Conservation (phyloP, 37 sponge, comb jelly and placozoan species). For the Aphrocallistes beatrix region DNA sequence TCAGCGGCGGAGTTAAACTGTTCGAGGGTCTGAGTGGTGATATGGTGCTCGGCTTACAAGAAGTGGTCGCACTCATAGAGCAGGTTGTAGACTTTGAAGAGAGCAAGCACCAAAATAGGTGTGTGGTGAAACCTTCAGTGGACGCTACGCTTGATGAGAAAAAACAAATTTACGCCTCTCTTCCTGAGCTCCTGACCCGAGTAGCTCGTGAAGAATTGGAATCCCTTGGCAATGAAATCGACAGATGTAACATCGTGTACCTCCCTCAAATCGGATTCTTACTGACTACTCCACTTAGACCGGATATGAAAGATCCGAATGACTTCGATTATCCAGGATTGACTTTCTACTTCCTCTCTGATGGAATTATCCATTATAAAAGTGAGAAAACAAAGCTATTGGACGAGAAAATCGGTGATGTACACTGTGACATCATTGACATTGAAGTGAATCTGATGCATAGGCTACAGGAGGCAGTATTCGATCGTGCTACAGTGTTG, state of each 20-base stretch:
- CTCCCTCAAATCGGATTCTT: constrained; percentile 73
- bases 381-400: constrained; percentile 67
- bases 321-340: constrained; percentile 27
- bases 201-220: constrained; percentile 80
- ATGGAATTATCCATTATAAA: constrained; percentile 66
- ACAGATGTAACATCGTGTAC: constrained; percentile 87
- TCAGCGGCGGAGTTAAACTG: background rate
- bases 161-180: constrained; percentile 63
- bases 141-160: constrained; percentile 72
- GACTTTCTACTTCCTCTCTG: constrained; percentile 42
- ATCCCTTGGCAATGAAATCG: constrained; percentile 35
- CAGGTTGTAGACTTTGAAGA: constrained; percentile 81
- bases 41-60: background rate
- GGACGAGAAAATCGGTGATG: constrained; percentile 76
- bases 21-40: background rate
- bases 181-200: constrained; percentile 86
- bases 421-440: constrained; percentile 80
- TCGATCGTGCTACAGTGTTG: constrained; percentile 48
- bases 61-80: constrained; percentile 19
- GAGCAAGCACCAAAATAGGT: constrained; percentile 49
- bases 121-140: constrained; percentile 75
- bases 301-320: constrained; percentile 28
- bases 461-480: constrained; percentile 72
- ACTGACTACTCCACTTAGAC: constrained; percentile 41
- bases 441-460: constrained; percentile 58